Evolutionary conservation across 2,888 invertebrate species (phyloP), one percentile per base, ranked within the genome.

Genomic region (Drosophila setosimentum): DNA sequence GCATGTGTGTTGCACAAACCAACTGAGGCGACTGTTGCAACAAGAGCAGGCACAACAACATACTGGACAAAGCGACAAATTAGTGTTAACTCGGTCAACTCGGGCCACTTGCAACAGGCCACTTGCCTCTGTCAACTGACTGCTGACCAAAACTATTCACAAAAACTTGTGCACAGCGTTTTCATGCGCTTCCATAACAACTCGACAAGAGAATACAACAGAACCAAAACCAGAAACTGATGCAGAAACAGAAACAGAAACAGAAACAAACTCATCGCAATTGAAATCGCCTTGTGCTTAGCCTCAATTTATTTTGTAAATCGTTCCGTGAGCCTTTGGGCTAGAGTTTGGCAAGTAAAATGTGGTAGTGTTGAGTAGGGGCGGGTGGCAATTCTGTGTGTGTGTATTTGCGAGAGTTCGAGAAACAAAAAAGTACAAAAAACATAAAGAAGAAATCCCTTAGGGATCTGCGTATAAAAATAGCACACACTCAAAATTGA

Each of bases 1-100:
- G 63, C 65, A 57, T 51, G 59, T 62, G 60, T 42, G 68, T 48
- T 78, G 69, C 57, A 55, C 63, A 65, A 73, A 73, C 65, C 63
- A 60, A 78, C 57, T 32, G 64, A 30, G 49, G 51, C 48, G 65
- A 66, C 66, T 69, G 62, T 65, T 69, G 62, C 75, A 79, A 60
- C 66, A 73, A 48, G n/a, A 55, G n/a, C 55, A 37, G 61, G 65
- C 60, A 53, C 27, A 37, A 58, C n/a, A 37, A 18, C 16, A n/a
- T 40, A 61, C 81, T 76, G 83, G 87, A 86, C 87, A 88, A 84
- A 84, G 83, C 87, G 89, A 87, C 89, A 85, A 85, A 87, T 89
- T 83, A 84, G 82, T 87, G 87, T 87, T 83, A 76, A 73, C 24
- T 42, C n/a, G 27, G 6, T 50, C 50, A 83, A 78, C 63, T 81